Evolutionary conservation across 2,113 vertebrate genomes (phyloP).

Genomic region (Laticauda colubrina): DNA sequence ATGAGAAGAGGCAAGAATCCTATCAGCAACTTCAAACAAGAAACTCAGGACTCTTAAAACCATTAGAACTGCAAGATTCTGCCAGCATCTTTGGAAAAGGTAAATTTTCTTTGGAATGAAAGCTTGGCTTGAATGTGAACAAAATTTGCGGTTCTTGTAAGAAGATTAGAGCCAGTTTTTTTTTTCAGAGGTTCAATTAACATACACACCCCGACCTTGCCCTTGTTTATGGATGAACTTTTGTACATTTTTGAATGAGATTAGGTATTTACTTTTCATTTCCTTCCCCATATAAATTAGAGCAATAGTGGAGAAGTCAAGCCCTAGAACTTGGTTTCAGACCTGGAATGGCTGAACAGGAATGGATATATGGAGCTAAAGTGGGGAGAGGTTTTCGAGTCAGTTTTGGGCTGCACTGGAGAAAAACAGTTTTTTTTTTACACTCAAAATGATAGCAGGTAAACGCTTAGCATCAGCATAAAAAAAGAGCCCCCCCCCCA

Average conservation of each 20-base stretch:
- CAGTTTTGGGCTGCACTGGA: neutral
- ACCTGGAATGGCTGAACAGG: conserved; percentile 23
- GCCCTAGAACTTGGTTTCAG: neutral
- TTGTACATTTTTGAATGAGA: neutral
- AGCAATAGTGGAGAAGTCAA: neutral
- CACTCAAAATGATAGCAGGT: neutral
- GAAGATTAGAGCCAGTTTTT: neutral
- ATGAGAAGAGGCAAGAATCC: neutral
- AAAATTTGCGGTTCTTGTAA: neutral
- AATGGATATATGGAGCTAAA: neutral
- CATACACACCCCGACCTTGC: neutral
- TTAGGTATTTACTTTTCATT: neutral
- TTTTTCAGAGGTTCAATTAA: neutral
- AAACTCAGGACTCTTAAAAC: neutral
- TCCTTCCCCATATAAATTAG: neutral
- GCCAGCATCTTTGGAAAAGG: neutral
- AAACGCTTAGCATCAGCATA: neutral
- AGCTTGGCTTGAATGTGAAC: neutral
- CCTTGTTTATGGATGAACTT: neutral
- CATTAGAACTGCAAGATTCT: neutral
- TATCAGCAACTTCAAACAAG: neutral
- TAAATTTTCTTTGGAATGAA: neutral
- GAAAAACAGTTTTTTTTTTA: neutral
- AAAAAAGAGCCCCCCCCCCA: neutral
- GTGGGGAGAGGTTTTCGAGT: neutral